Evolutionary conservation across 2,113 vertebrate species (phyloP), one percentile per base, ranked within the genome.

Genomic region (Columba janthina): DNA sequence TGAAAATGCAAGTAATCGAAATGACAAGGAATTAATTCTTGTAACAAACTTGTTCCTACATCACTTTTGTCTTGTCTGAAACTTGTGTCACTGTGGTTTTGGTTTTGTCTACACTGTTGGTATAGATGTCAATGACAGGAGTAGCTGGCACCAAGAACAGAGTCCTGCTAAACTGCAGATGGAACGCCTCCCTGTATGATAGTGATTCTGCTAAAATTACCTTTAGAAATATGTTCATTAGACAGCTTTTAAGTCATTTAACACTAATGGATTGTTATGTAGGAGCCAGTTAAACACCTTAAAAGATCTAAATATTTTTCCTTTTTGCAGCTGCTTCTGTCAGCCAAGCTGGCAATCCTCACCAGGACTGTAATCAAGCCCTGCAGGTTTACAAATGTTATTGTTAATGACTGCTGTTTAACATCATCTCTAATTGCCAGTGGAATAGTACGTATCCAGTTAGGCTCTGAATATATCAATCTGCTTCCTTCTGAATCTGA

Each of bases 261-360:
- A 48, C 65, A 36, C 42, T 88, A 86, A 91, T 83, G 79, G 79
- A 92, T 90, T 81, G 53, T 86, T 86, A 80, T 18, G 53, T 74
- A 75, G 75, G 95, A 84, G 82, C 0, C 0, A 94, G 38, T 80
- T 77, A 81, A 94, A 60, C 80, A 91, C 79, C 72, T 94, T 89
- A 65, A 28, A 82, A 96, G 16, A 69, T 61, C 38, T 90, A 94
- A 95, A 96, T 94, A 96, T 89, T 95, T 96, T 94, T 90, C 48
- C 42, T 77, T 92, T 90, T 53, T 91, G 42, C 66, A 95, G 80
- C 66, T 95, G 70, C 54, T 90, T 66, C 77, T 94, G 70, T 85
- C 94, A 92, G 70, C 80, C 93, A 95, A 89, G 66, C 91, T 95
- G 91, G 74, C 87, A 91, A 50, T 88, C 54, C 71, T 94, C 62